Percentiles rank a stretch among this genome's conserved stretches.
These are phyloP conservation scores for Prochilodus magdalenae DNA, from an alignment of 2,113 vertebrate genomes.

Conservation along the genomic window DNA sequence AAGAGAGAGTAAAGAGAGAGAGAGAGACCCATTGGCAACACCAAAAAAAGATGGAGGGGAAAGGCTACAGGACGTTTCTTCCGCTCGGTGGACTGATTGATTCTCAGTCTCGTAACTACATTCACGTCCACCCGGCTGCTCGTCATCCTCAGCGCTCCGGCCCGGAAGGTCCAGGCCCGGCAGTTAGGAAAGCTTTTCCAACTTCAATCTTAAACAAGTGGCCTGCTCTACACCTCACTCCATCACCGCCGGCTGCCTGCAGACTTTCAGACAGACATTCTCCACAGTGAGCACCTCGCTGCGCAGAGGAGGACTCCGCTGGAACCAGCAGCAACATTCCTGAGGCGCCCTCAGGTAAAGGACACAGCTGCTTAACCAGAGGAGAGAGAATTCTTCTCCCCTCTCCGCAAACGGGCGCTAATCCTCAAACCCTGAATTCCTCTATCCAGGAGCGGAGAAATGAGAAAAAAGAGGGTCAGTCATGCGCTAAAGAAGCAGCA, in stretches of 20 bases:
- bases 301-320: not conserved
- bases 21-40: too few relatives aligned
- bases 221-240: not conserved
- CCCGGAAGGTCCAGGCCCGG: not conserved
- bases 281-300: not conserved
- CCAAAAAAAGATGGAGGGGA: too few relatives aligned
- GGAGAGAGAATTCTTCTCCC: not conserved
- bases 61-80: not conserved
- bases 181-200: not conserved
- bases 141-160: not conserved
- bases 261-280: not conserved
- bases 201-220: not conserved
- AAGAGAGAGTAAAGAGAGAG: not conserved
- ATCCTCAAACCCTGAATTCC: not conserved
- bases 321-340: not conserved
- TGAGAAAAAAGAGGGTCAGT: not conserved
- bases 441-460: not conserved
- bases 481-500: not conserved
- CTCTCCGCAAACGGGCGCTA: conserved; percentile 4
- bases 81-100: not conserved
- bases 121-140: not conserved
- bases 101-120: not conserved
- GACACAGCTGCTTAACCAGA: not conserved
- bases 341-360: not conserved
- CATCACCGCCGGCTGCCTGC: not conserved